These are phyloP conservation scores for Planococcus citri DNA, from an alignment of 1,140 invertebrate genomes.

Conservation along the genomic window DNA sequence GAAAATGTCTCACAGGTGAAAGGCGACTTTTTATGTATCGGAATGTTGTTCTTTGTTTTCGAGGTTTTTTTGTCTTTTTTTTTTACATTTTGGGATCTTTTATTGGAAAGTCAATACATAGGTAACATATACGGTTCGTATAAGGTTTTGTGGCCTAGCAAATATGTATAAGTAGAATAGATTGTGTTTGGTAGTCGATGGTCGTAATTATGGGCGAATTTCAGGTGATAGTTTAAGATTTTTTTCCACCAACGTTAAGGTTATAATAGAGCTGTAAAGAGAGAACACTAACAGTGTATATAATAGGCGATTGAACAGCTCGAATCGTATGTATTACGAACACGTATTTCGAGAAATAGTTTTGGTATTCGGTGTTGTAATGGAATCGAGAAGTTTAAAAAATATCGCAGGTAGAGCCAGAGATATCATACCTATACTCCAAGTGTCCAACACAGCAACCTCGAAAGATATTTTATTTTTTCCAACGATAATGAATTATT, in stretches of 20 bases:
- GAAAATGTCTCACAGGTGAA: neutral
- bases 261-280: neutral
- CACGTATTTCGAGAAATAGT: neutral
- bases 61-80: too few species aligned
- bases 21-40: neutral
- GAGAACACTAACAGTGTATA: too few species aligned
- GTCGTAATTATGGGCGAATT: neutral
- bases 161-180: too few species aligned
- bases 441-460: too few species aligned
- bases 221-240: neutral
- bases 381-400: neutral
- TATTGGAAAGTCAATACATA: too few species aligned
- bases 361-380: neutral
- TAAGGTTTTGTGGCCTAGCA: too few species aligned
- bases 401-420: too few species aligned
- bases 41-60: neutral
- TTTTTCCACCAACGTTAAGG: neutral
- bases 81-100: too few species aligned
- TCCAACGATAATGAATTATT: neutral
- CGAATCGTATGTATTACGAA: neutral
- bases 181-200: too few species aligned
- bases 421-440: too few species aligned
- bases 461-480: neutral
- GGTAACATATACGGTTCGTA: too few species aligned
- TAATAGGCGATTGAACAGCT: too few species aligned